Evolutionary conservation across 2,113 vertebrate genomes (phyloP), one percentile per base, ranked within the genome.

Genomic region (Regulus satrapa): DNA sequence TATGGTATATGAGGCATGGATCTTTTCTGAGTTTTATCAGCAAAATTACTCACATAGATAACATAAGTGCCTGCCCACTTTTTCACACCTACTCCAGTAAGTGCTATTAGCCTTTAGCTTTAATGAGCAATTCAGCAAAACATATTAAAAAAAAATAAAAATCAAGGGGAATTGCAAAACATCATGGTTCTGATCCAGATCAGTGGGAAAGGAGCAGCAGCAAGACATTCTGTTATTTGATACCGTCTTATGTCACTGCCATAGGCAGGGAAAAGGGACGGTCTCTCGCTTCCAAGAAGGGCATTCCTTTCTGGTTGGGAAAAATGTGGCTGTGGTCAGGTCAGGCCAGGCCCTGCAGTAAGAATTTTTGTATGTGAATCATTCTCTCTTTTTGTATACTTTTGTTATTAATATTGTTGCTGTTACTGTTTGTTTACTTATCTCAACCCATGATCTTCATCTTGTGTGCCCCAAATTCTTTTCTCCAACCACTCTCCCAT

Each of bases 261-360:
- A 40, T n/a, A 10, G 40, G 13, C 31, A 40, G 64, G 34, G n/a
- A 46, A 71, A 46, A 36, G 31, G 14, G 6, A 21, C 1, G 2
- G 12, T 41, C 29, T 85, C 18, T 56, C 2, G 0, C 13, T 67
- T 21, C 43, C 20, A 49, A 73, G 20, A 48, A 41, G 25, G 11
- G 14, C 1, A 0, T 9, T 48, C 13, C 52, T 34, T 25, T 34
- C 25, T 0, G 1, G 13, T 2, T 10, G 16, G 3, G 34, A 66
- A 66, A 55, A 56, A 31, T 21, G 31, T 21, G 71, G 25, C 25
- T 41, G 25, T 3, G 2, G 31, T 49, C 34, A 36, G 52, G 38
- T 59, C 72, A 67, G 55, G 32, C 34, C 2, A 0, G 29, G 24
- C 13, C 56, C n/a, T 46, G 46, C n/a, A 40, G 24, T 29, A 17